phyloP scores from a whole-genome alignment of 2,888 invertebrate genomes.

The Tenthredo livida region DNA sequence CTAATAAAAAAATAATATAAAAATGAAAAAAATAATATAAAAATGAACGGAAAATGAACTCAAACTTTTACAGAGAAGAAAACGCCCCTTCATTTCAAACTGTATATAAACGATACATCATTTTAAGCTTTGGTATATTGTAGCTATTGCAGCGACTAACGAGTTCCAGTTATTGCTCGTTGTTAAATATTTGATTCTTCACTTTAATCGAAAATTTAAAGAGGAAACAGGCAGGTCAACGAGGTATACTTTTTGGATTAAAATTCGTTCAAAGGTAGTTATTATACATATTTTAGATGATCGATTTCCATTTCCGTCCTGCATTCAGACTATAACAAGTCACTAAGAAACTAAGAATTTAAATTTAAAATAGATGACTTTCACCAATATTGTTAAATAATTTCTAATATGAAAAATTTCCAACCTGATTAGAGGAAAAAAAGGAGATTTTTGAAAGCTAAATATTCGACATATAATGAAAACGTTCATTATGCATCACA shows the following conservation, averaged over 20 bases:
- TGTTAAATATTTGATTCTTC: background rate
- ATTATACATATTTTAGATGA: background rate
- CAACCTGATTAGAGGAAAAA: background rate
- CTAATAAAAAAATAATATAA: background rate
- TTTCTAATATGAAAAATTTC: background rate
- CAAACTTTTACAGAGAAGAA: background rate
- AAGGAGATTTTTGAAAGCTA: no score
- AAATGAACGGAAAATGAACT: background rate
- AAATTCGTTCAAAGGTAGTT: background rate
- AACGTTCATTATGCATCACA: background rate
- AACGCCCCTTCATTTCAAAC: background rate
- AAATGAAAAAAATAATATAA: background rate
- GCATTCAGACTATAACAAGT: background rate
- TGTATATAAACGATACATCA: background rate
- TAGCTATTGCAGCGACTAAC: background rate
- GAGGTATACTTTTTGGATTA: background rate
- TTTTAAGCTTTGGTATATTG: background rate
- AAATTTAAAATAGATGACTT: background rate
- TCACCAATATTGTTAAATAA: background rate
- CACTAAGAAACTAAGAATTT: no score
- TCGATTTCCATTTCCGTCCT: background rate
- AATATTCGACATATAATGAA: no score
- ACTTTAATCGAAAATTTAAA: background rate
- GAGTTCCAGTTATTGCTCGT: background rate
- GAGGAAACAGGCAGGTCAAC: background rate